Percentiles rank a stretch among this genome's conserved stretches.
Conservation (phyloP, 2,797 vertebrate species). For the Coluber constrictor region DNA sequence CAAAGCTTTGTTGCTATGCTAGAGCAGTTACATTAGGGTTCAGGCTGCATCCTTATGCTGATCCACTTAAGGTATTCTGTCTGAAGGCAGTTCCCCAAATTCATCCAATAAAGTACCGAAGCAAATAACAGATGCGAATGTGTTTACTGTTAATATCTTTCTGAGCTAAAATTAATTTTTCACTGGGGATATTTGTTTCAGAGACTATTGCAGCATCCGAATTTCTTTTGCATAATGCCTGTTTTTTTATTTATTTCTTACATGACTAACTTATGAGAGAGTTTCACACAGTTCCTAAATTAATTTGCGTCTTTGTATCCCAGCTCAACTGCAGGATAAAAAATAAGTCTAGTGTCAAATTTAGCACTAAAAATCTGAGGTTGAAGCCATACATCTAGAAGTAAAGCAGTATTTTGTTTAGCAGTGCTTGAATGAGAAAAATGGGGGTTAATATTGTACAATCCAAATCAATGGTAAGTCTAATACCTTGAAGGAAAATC, state of each 20-base stretch:
- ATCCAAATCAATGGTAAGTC: neutral
- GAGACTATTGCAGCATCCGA: neutral
- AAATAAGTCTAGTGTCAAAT: neutral
- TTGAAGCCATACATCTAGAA: neutral
- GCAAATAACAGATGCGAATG: neutral
- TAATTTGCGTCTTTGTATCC: neutral
- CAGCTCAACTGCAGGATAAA: neutral
- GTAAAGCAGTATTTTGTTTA: neutral
- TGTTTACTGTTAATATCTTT: neutral
- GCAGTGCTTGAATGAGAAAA: neutral
- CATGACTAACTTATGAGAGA: neutral
- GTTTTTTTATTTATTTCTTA: neutral
- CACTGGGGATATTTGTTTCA: neutral
- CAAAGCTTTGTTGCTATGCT: neutral
- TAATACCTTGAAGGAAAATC: neutral
- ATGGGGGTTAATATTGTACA: neutral
- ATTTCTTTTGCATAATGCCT: neutral
- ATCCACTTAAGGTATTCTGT: neutral
- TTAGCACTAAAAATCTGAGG: neutral
- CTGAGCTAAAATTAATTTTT: slow-evolving; percentile 1
- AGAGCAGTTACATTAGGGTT: neutral
- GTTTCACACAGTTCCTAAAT: neutral
- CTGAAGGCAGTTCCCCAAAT: neutral
- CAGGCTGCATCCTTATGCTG: neutral
- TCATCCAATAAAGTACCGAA: neutral